A percentile compares a stretch with the other conserved stretches of the same genome.
phyloP scores from a whole-genome alignment of 2,888 invertebrate genomes.

The Dicyrtoma fusca region DNA sequence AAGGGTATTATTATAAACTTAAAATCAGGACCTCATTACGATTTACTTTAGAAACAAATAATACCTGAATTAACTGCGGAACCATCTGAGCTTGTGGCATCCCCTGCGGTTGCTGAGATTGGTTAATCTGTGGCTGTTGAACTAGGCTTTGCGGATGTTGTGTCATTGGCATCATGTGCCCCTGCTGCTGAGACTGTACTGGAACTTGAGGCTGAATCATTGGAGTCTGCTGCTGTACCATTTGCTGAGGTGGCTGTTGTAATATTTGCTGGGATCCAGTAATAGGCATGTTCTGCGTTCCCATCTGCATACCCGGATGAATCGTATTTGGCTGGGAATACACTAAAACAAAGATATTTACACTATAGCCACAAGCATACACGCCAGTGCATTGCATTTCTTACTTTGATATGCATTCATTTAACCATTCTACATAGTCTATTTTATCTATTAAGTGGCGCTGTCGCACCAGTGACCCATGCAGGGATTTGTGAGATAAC shows the following conservation, averaged over 20 bases:
- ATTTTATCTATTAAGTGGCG: neutral
- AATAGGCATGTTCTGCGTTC: slow-evolving; percentile 60
- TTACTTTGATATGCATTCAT: too few species aligned
- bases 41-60: too few species aligned
- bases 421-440: too few species aligned
- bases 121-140: neutral
- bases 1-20: too few species aligned
- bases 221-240: slow-evolving; percentile 7
- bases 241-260: slow-evolving; percentile 61
- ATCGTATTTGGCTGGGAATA: slow-evolving; percentile 16
- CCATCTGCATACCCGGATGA: slow-evolving; percentile 22
- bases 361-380: too few species aligned
- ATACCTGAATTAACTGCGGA: slow-evolving; percentile 19
- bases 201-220: slow-evolving; percentile 16
- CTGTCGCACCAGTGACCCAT: too few species aligned
- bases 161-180: slow-evolving; percentile 12
- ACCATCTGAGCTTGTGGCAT: slow-evolving; percentile 19
- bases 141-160: slow-evolving; percentile 6
- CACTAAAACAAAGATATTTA: neutral
- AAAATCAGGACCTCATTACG: too few species aligned
- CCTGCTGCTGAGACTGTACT: slow-evolving; percentile 11
- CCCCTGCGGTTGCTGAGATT: neutral
- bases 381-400: too few species aligned
- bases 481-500: too few species aligned
- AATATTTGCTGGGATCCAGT: slow-evolving; percentile 63